Base-by-base conservation (phyloP, 2,113 vertebrate genomes). In the Paedocypris sp. region DNA sequence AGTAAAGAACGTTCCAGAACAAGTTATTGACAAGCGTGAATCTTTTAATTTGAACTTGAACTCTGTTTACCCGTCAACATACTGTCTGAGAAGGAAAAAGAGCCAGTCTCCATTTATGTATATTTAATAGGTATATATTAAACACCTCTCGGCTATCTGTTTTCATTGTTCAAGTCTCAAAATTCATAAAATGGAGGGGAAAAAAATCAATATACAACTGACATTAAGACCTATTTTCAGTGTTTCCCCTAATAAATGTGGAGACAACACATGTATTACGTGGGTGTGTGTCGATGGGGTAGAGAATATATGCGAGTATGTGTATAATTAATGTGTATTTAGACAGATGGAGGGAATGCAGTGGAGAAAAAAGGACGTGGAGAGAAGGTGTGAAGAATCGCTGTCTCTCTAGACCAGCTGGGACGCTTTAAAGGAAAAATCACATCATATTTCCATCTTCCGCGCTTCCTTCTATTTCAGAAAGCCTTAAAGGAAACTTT, bases 381-480 rank as follows among this genome's bases (percentile, higher is more conserved):
- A 67, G 47, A 60, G 76, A 68, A 75, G 48, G 66, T 76, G 76
- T 73, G 78, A 78, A 76, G 80, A 56, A 72, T 78, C 77, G 61
- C 77, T 77, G 79, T 81, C 79, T 77, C 80, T 77, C 77, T 75
- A 77, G 15, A 56, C 52, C 52, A 56, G 15, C 52, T 56, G 52
- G 36, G 52, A 41, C 15, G 13, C n/a, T 56, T 41, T 41, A 56
- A 11, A 36, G 39, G 52, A 41, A 23, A 39, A 13, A 22, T 2
- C 36, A 53, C 31, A 22, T 9, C 3, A 22, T 36, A 11, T 26
- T 20, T 15, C 11, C 6, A 6, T 39, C 9, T n/a, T n/a, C n/a
- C n/a, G n/a, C n/a, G n/a, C n/a, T n/a, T n/a, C n/a, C n/a, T n/a
- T n/a, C n/a, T n/a, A n/a, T n/a, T n/a, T n/a, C 16, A 15, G 16